Base-by-base conservation (phyloP, 2,113 vertebrate genomes). In the human (Homo sapiens) region DNA sequence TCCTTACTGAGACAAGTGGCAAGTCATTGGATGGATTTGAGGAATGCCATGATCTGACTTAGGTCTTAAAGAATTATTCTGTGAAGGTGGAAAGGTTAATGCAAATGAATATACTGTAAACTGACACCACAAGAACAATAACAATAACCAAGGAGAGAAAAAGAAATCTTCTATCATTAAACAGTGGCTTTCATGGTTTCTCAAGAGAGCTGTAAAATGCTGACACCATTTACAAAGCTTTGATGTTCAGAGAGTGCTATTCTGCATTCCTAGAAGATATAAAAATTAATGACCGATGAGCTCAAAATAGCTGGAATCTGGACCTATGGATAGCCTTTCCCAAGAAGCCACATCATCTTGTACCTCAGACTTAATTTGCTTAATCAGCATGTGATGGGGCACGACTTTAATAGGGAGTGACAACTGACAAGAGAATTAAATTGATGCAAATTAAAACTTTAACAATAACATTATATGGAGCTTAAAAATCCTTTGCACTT, bases 361-460 rank as follows among this genome's bases (percentile, higher is more conserved):
- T 96, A 89, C 73, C 59, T 97, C 79, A 64, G 25, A 85, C 40
- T 95, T 89, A 96, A 95, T 96, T 89, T 96, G 72, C n/a, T 83
- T 57, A 93, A 94, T 94, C 68, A 95, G 82, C 57, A 72, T 87
- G 50, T 93, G 93, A 96, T 93, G 80, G 93, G 91, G 68, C 20
- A 93, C 73, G 92, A 76, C 48, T 93, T 97, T 96, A 97, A 97
- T 90, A 95, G 89, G 55, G 93, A 83, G 73, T 96, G 96, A 97
- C 96, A 97, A 97, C 82, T 97, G 94, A 98, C 96, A 98, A 97
- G 97, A 96, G 75, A 98, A 94, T 97, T 96, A 97, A 97, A 96
- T 92, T 94, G 91, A 94, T 93, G 66, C 96, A 94, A 97, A 97
- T 95, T 97, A 97, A 96, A 98, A 96, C 96, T 97, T 97, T 94